Percentiles rank a stretch among this genome's conserved stretches.
Evolutionary conservation across 2,888 invertebrate genomes (phyloP).

Genomic region (Drosophila parthenogenetica): DNA sequence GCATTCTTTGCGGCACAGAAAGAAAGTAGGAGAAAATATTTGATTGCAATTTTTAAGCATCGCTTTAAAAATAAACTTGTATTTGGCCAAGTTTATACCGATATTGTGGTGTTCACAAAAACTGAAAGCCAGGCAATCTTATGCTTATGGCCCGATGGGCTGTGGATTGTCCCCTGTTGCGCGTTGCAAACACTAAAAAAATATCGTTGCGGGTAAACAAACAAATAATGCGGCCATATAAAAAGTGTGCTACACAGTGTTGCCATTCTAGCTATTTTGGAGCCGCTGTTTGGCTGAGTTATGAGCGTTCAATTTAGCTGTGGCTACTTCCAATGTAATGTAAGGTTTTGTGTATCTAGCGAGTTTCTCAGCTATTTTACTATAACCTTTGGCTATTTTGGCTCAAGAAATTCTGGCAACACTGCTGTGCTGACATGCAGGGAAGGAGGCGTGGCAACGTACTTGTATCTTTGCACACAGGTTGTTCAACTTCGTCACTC

Average conservation of each 20-base stretch:
- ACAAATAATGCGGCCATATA: constrained; percentile 48
- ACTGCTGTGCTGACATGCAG: not conserved
- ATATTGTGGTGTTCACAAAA: constrained; percentile 10
- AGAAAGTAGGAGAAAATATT: not conserved
- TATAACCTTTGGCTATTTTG: too few species aligned
- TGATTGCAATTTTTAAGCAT: constrained; percentile 3
- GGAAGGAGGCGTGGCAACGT: not conserved
- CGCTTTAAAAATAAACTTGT: constrained; percentile 8
- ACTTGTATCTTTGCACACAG: constrained; percentile 39
- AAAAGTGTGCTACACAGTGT: constrained; percentile 29
- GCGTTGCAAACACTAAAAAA: constrained; percentile 14
- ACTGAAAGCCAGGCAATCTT: constrained; percentile 14
- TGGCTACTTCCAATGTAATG: too few species aligned
- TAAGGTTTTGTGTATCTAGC: too few species aligned
- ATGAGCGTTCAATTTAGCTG: too few species aligned
- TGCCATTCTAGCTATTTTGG: not conserved
- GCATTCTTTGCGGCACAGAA: not conserved
- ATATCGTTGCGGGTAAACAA: constrained; percentile 51
- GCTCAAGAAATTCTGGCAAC: too few species aligned
- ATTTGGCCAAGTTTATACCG: constrained; percentile 18
- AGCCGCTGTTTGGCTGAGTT: too few species aligned
- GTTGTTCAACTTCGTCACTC: constrained; percentile 60
- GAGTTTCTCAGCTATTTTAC: too few species aligned
- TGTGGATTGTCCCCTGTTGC: not conserved
- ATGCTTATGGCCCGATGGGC: constrained; percentile 14